Evolutionary conservation across 2,888 invertebrate genomes (phyloP), one percentile per base, ranked within the genome.

Genomic region (Sinotaia quadrata): DNA sequence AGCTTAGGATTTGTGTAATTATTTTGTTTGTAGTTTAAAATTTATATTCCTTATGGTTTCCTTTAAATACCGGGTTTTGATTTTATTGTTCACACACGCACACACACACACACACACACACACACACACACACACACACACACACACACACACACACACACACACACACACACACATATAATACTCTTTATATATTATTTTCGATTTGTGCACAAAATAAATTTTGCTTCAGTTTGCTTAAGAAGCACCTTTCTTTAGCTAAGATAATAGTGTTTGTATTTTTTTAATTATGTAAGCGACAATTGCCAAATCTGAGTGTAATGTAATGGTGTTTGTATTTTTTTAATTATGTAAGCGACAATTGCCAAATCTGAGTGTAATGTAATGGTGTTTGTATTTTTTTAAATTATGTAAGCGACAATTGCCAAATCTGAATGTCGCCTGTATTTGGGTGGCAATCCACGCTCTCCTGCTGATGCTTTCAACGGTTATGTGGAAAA

Each of bases 121-220:
- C 24, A 56, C 56, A 56, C 56, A 56, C 56, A 31, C 56, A 31
- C 56, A 56, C 56, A 56, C 56, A 56, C 56, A 56, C 56, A 56
- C 56, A 56, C 56, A 56, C 56, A 56, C 56, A 56, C 56, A 56
- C 56, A 56, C 56, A 56, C 56, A 56, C 56, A 56, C 56, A 56
- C 56, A 56, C 56, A 56, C 56, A 56, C 56, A 56, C 56, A 56
- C 56, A 56, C 56, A 56, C 56, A 33, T 34, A 56, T n/a, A 56
- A n/a, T 21, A n/a, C 18, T 44, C 44, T 44, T n/a, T 44, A 18
- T 44, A 44, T 44, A 18, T 44, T n/a, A n/a, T 21, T 44, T n/a
- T 44, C 44, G 18, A 44, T 44, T 21, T 44, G 15, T 10, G 12
- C 10, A 41, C 41, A 41, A 12, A 41, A 10, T 41, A 41, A n/a